Evolutionary conservation across 64 coral and sea anemone species (phyloP).

Genomic region (Orbicella faveolata): DNA sequence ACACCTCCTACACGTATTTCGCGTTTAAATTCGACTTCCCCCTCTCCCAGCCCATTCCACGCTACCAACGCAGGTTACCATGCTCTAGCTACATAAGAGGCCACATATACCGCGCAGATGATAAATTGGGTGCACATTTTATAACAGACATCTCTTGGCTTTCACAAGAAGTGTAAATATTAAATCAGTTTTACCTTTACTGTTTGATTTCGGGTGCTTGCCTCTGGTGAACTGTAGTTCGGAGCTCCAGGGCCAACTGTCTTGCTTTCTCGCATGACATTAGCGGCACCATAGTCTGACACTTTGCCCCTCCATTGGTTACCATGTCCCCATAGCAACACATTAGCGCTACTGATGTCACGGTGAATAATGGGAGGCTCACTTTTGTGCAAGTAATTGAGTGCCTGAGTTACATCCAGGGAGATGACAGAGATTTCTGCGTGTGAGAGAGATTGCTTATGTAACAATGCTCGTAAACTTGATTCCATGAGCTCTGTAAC

Average conservation of each 20-base stretch:
- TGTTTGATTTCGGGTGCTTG: slow-evolving; percentile 14
- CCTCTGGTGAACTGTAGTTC: slow-evolving; percentile 25
- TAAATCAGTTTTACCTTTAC: slow-evolving; percentile 22
- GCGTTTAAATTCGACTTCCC: too few relatives aligned
- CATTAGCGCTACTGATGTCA: slow-evolving; percentile 45
- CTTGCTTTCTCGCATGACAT: not conserved
- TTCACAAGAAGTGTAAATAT: too few relatives aligned
- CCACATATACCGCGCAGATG: too few relatives aligned
- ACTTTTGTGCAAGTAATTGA: slow-evolving; percentile 35
- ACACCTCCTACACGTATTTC: too few relatives aligned
- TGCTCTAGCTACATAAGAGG: too few relatives aligned
- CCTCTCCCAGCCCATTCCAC: too few relatives aligned
- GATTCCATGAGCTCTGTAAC: slow-evolving; percentile 66
- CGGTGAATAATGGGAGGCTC: slow-evolving; percentile 34
- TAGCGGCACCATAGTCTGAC: slow-evolving; percentile 37
- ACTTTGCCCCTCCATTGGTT: slow-evolving; percentile 22
- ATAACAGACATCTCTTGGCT: too few relatives aligned
- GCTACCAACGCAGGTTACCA: too few relatives aligned
- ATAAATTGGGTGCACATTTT: too few relatives aligned
- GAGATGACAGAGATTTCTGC: not conserved
- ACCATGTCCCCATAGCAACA: slow-evolving; percentile 36
- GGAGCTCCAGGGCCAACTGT: not conserved
- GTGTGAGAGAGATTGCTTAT: not conserved
- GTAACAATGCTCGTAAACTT: slow-evolving; percentile 23
- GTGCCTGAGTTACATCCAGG: slow-evolving; percentile 4